These are phyloP conservation scores for Siphamia tubifer DNA, from an alignment of 2,113 vertebrate genomes.

Conservation along the genomic window DNA sequence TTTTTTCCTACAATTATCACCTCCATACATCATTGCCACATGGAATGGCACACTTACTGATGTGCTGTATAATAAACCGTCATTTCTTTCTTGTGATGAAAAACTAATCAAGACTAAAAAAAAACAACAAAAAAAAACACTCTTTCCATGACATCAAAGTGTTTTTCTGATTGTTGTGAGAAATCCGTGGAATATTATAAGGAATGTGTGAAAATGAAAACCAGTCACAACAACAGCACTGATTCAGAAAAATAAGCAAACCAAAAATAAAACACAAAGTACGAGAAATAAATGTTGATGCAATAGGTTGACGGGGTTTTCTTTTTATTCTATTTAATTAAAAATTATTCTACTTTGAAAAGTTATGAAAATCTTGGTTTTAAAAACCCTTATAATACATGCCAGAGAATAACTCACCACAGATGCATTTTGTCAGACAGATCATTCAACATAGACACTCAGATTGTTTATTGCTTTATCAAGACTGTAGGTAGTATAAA, in stretches of 20 bases:
- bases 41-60: background rate
- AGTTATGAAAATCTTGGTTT: too few relatives aligned
- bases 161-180: background rate
- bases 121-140: background rate
- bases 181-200: background rate
- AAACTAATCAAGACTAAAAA: background rate
- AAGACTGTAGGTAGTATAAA: background rate
- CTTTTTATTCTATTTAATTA: too few relatives aligned
- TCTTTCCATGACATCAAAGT: background rate
- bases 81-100: background rate
- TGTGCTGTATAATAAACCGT: background rate
- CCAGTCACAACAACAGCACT: background rate
- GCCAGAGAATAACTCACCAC: background rate
- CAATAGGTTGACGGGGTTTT: background rate
- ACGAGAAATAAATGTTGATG: background rate
- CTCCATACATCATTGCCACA: conserved; percentile 9
- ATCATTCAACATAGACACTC: background rate
- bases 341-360: too few relatives aligned
- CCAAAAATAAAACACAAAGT: background rate
- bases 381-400: too few relatives aligned
- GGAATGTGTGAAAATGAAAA: background rate
- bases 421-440: background rate
- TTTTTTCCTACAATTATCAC: conserved; percentile 4
- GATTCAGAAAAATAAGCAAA: background rate
- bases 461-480: background rate